phyloP scores from a whole-genome alignment of 1,140 invertebrate genomes.

The Colletes latitarsis region DNA sequence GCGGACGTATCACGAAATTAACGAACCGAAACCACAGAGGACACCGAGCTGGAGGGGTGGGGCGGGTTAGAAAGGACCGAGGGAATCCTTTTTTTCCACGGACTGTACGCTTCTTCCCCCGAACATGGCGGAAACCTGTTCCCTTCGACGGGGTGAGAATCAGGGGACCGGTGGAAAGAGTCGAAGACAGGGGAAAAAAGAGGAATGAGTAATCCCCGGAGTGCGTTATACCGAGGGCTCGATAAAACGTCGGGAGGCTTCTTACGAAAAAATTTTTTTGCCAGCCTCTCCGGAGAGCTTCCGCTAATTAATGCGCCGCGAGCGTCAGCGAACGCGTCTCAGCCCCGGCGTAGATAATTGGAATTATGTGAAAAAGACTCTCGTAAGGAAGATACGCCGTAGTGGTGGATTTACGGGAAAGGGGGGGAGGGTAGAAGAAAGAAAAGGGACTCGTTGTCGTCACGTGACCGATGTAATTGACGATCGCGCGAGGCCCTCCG shows the following conservation, averaged over 20 bases:
- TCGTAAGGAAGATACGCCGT: constrained; percentile 51
- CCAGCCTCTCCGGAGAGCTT: constrained; percentile 57
- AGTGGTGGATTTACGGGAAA: background rate
- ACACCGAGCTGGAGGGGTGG: background rate
- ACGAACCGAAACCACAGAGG: constrained; percentile 70
- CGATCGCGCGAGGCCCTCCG: constrained; percentile 55
- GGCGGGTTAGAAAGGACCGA: constrained; percentile 1
- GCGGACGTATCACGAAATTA: constrained; percentile 74
- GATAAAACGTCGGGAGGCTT: constrained; percentile 68
- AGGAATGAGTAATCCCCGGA: constrained; percentile 45
- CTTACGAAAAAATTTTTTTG: constrained; percentile 60
- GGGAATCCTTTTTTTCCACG: constrained; percentile 42
- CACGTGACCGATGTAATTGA: constrained; percentile 79
- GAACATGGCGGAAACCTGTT: constrained; percentile 63
- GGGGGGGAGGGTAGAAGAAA: background rate
- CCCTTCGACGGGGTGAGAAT: constrained; percentile 52
- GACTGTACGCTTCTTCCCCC: constrained; percentile 21
- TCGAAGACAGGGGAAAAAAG: constrained; percentile 17
- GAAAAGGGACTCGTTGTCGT: constrained; percentile 69
- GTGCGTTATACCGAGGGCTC: constrained; percentile 59
- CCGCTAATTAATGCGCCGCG: constrained; percentile 77
- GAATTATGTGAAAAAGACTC: constrained; percentile 77
- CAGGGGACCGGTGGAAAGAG: background rate
- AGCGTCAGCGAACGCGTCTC: constrained; percentile 42
- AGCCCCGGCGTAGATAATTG: constrained; percentile 76